phyloP scores from a whole-genome alignment of 1,140 invertebrate species.

The Tetramorium parvispinum region DNA sequence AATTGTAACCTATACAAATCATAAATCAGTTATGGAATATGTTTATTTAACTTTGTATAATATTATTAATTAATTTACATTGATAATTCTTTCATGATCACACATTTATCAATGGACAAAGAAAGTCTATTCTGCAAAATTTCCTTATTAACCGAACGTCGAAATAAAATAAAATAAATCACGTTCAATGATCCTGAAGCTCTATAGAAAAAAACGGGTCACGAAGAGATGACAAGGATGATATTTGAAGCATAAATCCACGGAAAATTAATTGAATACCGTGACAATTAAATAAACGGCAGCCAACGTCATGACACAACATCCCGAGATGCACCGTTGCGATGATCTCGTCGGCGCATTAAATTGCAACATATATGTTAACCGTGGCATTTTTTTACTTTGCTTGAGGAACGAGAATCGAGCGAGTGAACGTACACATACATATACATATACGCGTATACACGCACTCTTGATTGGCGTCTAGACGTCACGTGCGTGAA shows the following conservation, averaged over 20 bases:
- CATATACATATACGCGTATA: neutral
- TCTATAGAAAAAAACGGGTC: neutral
- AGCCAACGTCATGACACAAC: neutral
- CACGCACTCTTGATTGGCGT: conserved; percentile 66
- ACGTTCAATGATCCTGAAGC: neutral
- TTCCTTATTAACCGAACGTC: neutral
- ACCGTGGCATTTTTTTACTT: conserved; percentile 12
- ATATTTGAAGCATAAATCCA: conserved; percentile 29
- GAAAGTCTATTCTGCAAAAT: neutral
- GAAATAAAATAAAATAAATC: conserved; percentile 1
- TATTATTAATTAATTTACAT: neutral
- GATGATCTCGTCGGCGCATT: neutral
- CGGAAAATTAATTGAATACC: conserved; percentile 52
- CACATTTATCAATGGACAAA: neutral
- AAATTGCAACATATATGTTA: conserved; percentile 36
- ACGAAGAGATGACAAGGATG: neutral
- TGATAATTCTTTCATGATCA: neutral
- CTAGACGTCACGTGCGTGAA: conserved; percentile 63
- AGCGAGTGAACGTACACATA: conserved; percentile 24
- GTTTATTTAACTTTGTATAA: neutral
- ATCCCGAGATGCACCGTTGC: conserved; percentile 1
- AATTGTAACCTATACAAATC: neutral
- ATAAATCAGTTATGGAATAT: neutral
- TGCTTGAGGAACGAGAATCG: conserved; percentile 14
- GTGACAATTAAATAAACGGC: conserved; percentile 29